Evolutionary conservation across 1,140 invertebrate genomes (phyloP).

Genomic region (Acyrthosiphon pisum): DNA sequence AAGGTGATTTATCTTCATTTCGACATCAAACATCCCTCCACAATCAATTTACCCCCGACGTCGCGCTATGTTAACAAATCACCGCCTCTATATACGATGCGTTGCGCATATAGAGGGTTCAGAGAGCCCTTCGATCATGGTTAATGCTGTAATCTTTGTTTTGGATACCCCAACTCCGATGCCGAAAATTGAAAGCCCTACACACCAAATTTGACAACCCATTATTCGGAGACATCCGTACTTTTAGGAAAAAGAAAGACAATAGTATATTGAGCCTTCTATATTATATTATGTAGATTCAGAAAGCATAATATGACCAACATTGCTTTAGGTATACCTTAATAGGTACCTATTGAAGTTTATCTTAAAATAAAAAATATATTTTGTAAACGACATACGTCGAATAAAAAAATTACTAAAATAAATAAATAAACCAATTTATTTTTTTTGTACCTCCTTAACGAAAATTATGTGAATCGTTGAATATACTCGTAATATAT

Average conservation of each 20-base stretch:
- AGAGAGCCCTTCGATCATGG: constrained; percentile 53
- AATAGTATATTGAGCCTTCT: not conserved
- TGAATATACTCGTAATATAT: too few species aligned
- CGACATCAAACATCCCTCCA: constrained; percentile 56
- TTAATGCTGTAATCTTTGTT: constrained; percentile 53
- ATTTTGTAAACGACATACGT: not conserved
- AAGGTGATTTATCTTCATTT: constrained; percentile 56
- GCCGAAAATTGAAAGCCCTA: not conserved
- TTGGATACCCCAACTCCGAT: not conserved
- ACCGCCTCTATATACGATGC: constrained; percentile 33
- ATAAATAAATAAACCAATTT: not conserved
- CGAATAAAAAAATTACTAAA: not conserved
- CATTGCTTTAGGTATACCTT: too few species aligned
- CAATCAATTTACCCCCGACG: constrained; percentile 57
- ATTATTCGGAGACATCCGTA: constrained; percentile 18
- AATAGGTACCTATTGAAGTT: not conserved
- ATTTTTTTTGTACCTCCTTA: not conserved
- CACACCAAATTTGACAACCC: constrained; percentile 29
- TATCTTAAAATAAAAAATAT: not conserved
- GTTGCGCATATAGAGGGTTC: constrained; percentile 18
- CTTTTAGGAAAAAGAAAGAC: not conserved
- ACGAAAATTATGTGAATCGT: not conserved
- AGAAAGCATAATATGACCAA: too few species aligned
- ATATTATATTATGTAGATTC: not conserved
- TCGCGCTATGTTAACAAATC: constrained; percentile 52